Base-by-base conservation (phyloP, 2,888 invertebrate genomes). In the Miltochrista miniata region DNA sequence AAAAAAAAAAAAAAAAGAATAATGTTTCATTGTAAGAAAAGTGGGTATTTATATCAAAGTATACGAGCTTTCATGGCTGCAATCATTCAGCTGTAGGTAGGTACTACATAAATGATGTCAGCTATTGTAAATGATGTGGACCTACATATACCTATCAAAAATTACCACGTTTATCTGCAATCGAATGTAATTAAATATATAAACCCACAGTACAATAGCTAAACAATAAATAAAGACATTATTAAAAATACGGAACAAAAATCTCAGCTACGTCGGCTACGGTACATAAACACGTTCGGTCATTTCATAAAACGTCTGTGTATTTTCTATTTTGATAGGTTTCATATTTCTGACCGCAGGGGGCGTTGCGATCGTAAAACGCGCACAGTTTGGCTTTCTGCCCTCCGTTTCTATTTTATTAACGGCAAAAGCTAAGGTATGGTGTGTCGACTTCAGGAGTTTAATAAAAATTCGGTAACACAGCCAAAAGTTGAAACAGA, bases 271-370 rank as follows among this genome's bases (percentile, higher is more conserved):
- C 48, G 57, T 44, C 45, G n/a, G 45, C 54, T 51, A 52, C 67
- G 65, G 66, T 68, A 64, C 68, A 73, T 75, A 74, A 76, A 79
- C 74, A 75, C 69, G 60, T 63, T 60, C 67, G 77, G 78, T 76
- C 76, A 82, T 79, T 79, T 70, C 72, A 71, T 76, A 79, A 75
- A 76, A 72, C 72, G 74, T 72, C 72, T 70, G 70, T 69, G 72
- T 74, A 67, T 76, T 74, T 76, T 77, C 73, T 74, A 73, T 78
- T 79, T 76, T 78, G 82, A 83, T 79, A 83, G 79, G 80, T 85
- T 82, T 77, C 79, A 85, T 85, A 83, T 81, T 75, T 82, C 74
- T 79, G 81, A 70, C 81, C 74, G 75, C 79, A 67, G 83, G 79
- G 83, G 80, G 79, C 67, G 69, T 56, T 50, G 47, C 45, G 58